Percentiles rank a stretch among this genome's conserved stretches.
phyloP scores from a whole-genome alignment of 2,888 invertebrate species.

The Bombyx huttoni region DNA sequence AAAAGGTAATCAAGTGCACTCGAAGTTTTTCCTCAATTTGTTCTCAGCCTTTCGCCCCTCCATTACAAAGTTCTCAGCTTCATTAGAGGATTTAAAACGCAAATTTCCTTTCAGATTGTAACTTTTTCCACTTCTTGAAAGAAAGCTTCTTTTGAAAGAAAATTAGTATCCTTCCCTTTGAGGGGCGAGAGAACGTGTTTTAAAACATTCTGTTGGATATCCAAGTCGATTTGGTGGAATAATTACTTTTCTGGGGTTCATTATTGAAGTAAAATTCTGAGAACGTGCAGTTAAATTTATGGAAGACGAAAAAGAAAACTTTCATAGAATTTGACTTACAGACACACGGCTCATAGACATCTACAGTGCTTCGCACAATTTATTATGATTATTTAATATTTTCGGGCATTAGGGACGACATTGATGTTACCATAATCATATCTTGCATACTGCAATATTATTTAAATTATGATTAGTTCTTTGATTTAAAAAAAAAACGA shows the following conservation, averaged over 20 bases:
- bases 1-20: constrained; percentile 1
- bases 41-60: constrained; percentile 66
- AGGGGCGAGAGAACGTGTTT: constrained; percentile 53
- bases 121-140: constrained; percentile 70
- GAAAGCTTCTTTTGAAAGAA: constrained; percentile 68
- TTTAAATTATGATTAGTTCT: no score
- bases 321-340: no score
- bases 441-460: no score
- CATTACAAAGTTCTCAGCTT: constrained; percentile 70
- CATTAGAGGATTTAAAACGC: constrained; percentile 73
- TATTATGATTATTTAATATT: no score
- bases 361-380: no score
- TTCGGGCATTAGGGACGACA: no score
- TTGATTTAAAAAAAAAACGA: no score
- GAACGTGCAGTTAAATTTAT: constrained; percentile 6
- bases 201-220: constrained; percentile 57
- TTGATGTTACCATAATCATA: no score
- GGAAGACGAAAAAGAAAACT: not conserved
- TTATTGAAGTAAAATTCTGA: constrained; percentile 3
- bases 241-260: constrained; percentile 36
- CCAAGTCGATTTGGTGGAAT: constrained; percentile 58
- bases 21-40: constrained; percentile 61
- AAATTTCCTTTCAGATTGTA: constrained; percentile 73
- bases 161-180: constrained; percentile 69
- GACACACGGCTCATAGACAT: no score